Evolutionary conservation across 2,113 vertebrate species (phyloP).

Genomic region (Carollia perspicillata): DNA sequence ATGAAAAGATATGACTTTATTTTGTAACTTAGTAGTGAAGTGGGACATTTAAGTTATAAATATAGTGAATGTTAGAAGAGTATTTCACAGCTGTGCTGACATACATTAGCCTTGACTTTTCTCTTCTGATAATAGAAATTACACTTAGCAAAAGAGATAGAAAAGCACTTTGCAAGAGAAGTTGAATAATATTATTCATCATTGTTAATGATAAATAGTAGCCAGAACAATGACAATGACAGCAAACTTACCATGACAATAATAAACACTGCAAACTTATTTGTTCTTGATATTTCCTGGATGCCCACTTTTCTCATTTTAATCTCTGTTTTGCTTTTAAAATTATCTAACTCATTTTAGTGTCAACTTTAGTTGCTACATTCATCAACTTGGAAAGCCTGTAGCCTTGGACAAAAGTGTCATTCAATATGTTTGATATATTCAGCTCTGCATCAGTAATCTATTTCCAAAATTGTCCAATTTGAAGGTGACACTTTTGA

Average conservation of each 20-base stretch:
- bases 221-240: not conserved
- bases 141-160: slow-evolving; percentile 50
- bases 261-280: not conserved
- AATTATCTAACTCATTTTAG: slow-evolving; percentile 56
- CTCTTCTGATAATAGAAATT: slow-evolving; percentile 45
- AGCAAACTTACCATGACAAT: slow-evolving; percentile 3
- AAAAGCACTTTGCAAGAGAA: slow-evolving; percentile 59
- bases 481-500: slow-evolving; percentile 70
- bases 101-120: slow-evolving; percentile 42
- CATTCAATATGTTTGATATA: slow-evolving; percentile 4
- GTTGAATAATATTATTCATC: slow-evolving; percentile 57
- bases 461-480: slow-evolving; percentile 67
- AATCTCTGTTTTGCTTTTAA: slow-evolving; percentile 39
- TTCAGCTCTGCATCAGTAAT: slow-evolving; percentile 47
- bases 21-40: slow-evolving; percentile 26
- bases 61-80: not conserved
- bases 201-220: slow-evolving; percentile 53
- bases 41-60: not conserved
- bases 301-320: slow-evolving; percentile 50
- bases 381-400: slow-evolving; percentile 40
- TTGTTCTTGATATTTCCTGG: slow-evolving; percentile 38
- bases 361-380: slow-evolving; percentile 47
- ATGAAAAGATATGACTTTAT: slow-evolving; percentile 26
- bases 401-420: not conserved
- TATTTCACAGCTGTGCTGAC: not conserved